phyloP scores from a whole-genome alignment of 2,797 vertebrate species.

The Acanthornis magna region DNA sequence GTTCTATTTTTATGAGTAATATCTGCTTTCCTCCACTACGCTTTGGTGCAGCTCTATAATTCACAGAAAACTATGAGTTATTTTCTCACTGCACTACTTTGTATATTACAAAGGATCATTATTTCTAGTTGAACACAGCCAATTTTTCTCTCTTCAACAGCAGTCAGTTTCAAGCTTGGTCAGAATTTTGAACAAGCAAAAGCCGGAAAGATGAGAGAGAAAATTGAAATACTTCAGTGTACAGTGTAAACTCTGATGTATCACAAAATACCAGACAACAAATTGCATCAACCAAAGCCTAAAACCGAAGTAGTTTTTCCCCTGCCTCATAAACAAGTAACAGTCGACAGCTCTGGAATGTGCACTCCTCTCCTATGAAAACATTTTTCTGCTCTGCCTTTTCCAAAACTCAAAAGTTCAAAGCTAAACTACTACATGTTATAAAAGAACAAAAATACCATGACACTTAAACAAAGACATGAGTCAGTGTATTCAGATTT shows the following conservation, averaged over 20 bases:
- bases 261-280: conserved; percentile 43
- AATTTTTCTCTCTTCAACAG: neutral
- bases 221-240: conserved; percentile 6
- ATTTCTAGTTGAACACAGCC: neutral
- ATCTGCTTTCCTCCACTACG: neutral
- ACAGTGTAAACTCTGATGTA: conserved; percentile 32
- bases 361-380: conserved; percentile 66
- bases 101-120: neutral
- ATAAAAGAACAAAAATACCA: conserved; percentile 75
- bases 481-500: conserved; percentile 73
- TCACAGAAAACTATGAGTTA: neutral
- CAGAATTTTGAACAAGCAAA: neutral
- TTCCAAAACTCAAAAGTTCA: conserved; percentile 76
- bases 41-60: neutral
- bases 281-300: conserved; percentile 33
- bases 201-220: neutral
- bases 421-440: conserved; percentile 73
- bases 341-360: conserved; percentile 66
- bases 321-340: conserved; percentile 29
- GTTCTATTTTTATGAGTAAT: neutral
- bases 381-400: conserved; percentile 72
- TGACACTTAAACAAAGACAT: conserved; percentile 74
- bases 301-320: conserved; percentile 1
- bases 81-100: neutral
- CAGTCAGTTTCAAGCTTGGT: conserved; percentile 13